Conservation (phyloP, 1,140 invertebrate species). For the Dreissena rostriformis region DNA sequence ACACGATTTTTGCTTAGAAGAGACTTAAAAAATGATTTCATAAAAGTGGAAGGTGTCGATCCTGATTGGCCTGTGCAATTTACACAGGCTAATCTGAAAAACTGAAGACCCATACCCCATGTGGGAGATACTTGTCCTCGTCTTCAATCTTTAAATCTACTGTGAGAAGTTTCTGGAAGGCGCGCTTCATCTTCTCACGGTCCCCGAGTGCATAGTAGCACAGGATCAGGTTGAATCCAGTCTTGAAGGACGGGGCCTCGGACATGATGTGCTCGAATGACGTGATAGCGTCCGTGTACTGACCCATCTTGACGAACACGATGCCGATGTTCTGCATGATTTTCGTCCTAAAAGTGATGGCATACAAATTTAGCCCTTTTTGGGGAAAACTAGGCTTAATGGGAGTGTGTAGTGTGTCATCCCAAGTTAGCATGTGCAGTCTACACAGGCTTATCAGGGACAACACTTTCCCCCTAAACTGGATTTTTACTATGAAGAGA, state of each 20-base stretch:
- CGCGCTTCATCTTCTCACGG: slow-evolving; percentile 95
- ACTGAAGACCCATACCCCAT: slow-evolving; percentile 73
- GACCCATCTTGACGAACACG: slow-evolving; percentile 96
- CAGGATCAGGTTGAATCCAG: slow-evolving; percentile 94
- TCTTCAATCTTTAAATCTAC: slow-evolving; percentile 92
- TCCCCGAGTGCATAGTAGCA: slow-evolving; percentile 97
- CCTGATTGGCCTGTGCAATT: no score
- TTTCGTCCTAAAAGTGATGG: slow-evolving; percentile 87
- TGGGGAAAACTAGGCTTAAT: no score
- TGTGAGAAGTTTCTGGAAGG: slow-evolving; percentile 94
- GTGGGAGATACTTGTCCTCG: slow-evolving; percentile 88
- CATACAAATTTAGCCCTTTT: no score
- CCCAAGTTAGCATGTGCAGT: no score
- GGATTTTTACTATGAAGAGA: no score
- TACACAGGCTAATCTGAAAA: no score
- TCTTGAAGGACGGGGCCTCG: slow-evolving; percentile 94
- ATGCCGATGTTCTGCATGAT: slow-evolving; percentile 99
- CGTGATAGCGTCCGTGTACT: slow-evolving; percentile 96
- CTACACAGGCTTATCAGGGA: no score
- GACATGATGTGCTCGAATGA: slow-evolving; percentile 99
- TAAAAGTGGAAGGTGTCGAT: no score
- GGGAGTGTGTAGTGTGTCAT: no score
- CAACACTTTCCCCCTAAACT: no score
- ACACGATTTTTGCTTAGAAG: no score
- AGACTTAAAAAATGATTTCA: no score